A percentile compares a stretch with the other conserved stretches of the same genome.
These are phyloP conservation scores for Colostygia pectinataria DNA, from an alignment of 2,888 invertebrate genomes.

Conservation along the genomic window DNA sequence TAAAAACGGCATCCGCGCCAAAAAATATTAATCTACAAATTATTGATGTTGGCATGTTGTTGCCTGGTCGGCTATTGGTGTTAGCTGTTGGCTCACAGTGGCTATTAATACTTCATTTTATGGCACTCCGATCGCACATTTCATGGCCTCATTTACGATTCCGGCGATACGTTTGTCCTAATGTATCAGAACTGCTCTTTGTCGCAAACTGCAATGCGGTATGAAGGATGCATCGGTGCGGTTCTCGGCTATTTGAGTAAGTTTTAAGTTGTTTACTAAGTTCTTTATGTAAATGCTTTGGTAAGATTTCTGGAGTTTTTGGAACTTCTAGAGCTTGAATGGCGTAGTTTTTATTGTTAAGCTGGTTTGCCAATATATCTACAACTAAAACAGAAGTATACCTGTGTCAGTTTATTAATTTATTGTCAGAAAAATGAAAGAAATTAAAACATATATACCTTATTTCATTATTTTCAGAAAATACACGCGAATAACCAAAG, in stretches of 20 bases:
- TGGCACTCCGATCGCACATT: slow-evolving; percentile 26
- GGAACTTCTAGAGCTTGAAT: too few relatives aligned
- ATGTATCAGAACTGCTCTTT: slow-evolving; percentile 47
- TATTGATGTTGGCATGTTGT: slow-evolving; percentile 4
- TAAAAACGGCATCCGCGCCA: background rate
- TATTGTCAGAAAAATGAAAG: too few relatives aligned
- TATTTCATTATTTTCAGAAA: too few relatives aligned
- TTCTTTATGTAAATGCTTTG: background rate
- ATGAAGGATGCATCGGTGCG: background rate
- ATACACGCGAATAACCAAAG: too few relatives aligned
- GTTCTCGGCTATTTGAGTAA: background rate
- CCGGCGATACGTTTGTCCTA: slow-evolving; percentile 34
- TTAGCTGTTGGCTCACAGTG: slow-evolving; percentile 17
- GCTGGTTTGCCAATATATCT: too few relatives aligned
- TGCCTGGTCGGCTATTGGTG: slow-evolving; percentile 3
- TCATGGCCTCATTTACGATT: slow-evolving; percentile 30
- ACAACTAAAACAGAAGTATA: too few relatives aligned
- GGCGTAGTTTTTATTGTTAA: too few relatives aligned
- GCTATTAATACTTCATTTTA: slow-evolving; percentile 24
- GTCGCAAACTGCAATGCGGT: slow-evolving; percentile 52
- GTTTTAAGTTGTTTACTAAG: background rate
- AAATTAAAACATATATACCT: too few relatives aligned
- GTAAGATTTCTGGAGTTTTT: too few relatives aligned
- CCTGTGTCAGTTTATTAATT: too few relatives aligned
- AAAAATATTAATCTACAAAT: background rate